These are phyloP conservation scores for Actinopyga echinites DNA, from an alignment of 53 echinoderm and acorn worm species.

Conservation along the genomic window DNA sequence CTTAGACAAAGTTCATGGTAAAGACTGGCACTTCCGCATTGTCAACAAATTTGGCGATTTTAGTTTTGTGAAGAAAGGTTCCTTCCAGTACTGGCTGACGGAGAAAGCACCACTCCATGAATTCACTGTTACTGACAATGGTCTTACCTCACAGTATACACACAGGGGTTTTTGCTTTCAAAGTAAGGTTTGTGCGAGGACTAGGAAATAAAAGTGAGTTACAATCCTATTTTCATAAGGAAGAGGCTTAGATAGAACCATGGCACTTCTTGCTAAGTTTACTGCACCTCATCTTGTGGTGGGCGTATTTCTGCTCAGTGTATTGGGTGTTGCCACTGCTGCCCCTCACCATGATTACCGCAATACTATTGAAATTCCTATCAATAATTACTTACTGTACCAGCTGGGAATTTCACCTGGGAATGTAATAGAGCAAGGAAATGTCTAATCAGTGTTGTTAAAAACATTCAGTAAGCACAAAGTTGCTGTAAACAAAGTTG, in stretches of 20 bases:
- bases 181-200: not conserved
- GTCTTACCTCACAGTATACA: not conserved
- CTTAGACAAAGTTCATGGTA: not conserved
- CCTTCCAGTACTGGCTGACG: not conserved
- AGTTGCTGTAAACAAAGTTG: not conserved
- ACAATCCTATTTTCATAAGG: not conserved
- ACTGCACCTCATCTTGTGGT: not conserved
- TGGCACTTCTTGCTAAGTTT: not conserved
- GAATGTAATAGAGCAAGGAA: not conserved
- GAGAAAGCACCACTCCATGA: not conserved
- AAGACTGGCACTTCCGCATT: slow-evolving; percentile 6
- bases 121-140: not conserved
- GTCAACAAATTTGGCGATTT: slow-evolving; percentile 14
- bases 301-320: not conserved
- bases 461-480: not conserved
- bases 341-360: not conserved
- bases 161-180: not conserved
- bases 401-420: not conserved
- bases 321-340: not conserved
- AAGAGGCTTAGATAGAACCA: not conserved
- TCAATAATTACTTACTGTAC: not conserved
- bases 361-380: not conserved
- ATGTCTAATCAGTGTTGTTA: not conserved
- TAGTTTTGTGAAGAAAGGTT: not conserved
- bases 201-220: not conserved